Base-by-base conservation (phyloP, 2,113 vertebrate species). In the Jaculus jaculus region DNA sequence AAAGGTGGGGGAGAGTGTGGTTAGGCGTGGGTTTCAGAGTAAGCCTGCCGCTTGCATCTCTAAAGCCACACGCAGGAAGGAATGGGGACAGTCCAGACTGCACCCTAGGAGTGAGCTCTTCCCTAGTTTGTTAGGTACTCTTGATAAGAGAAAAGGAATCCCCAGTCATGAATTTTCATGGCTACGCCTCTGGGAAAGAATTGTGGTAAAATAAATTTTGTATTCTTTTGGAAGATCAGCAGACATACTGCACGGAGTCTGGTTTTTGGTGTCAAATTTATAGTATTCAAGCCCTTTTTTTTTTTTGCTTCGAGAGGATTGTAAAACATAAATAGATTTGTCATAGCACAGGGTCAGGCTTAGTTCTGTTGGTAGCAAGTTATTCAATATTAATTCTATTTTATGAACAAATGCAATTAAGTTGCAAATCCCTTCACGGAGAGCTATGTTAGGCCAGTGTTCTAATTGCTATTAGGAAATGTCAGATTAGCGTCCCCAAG, bases 341-440 rank as follows among this genome's bases (percentile, higher is more conserved):
- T 86, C 91, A 68, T 20, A 86, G 63, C 34, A 51, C 75, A 47
- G 91, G 84, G 84, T 96, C 91, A 95, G 81, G 91, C 87, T 86
- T 82, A 84, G 81, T 68, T 75, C 89, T 80, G 42, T 89, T 32
- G 63, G 87, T 61, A 68, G 84, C 61, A 72, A 91, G 79, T 79
- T 93, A 80, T 65, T 93, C 16, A 0, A 84, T 95, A 92, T 92
- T 93, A 96, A 95, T 94, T 95, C 93, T 71, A 2, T 73, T 94
- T 87, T 89, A 84, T 92, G 87, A 96, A 96, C 75, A 91, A 95
- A 84, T 95, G 89, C 90, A 92, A 82, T 95, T 94, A 87, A 94
- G 81, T 89, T 77, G 71, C 87, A 95, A 95, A 89, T 87, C 89
- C 94, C 68, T 73, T 84, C 65, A 69, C 81, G 88, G 74, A 84